Evolutionary conservation across 1,140 invertebrate species (phyloP).

Genomic region (Rhopalosiphum padi): DNA sequence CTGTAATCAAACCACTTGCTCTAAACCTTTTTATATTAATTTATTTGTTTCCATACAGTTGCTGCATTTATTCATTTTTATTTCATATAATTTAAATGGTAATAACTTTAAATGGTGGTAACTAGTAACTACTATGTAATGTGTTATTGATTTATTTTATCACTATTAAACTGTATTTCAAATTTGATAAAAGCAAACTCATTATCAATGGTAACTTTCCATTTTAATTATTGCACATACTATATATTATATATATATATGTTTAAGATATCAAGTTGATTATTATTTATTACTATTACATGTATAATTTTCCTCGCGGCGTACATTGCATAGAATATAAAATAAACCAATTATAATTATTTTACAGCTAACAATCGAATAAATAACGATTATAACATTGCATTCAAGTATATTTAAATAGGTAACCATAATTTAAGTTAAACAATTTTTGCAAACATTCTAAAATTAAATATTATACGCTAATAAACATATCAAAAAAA

Average conservation of each 20-base stretch:
- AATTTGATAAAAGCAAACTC: not conserved
- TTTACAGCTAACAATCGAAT: not conserved
- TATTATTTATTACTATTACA: not conserved
- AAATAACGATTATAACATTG: not conserved
- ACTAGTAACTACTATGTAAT: not conserved
- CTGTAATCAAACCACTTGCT: not conserved
- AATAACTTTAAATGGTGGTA: not conserved
- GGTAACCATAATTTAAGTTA: not conserved
- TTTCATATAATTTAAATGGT: not conserved
- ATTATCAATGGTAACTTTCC: slow-evolving; percentile 3
- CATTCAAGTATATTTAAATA: not conserved
- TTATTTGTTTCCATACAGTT: not conserved
- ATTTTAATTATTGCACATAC: not conserved
- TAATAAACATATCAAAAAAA: not conserved
- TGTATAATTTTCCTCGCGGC: not conserved
- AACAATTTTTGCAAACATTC: not conserved
- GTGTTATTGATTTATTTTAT: not conserved
- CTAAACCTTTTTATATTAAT: not conserved
- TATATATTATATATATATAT: not conserved
- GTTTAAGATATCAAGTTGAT: not conserved
- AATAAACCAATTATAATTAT: slow-evolving; percentile 3
- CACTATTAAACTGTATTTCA: not conserved
- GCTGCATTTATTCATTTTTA: not conserved
- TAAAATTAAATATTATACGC: not conserved
- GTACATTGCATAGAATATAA: not conserved